Evolutionary conservation across 2,113 vertebrate species (phyloP), one percentile per base, ranked within the genome.

Genomic region (Spea multiplicata): DNA sequence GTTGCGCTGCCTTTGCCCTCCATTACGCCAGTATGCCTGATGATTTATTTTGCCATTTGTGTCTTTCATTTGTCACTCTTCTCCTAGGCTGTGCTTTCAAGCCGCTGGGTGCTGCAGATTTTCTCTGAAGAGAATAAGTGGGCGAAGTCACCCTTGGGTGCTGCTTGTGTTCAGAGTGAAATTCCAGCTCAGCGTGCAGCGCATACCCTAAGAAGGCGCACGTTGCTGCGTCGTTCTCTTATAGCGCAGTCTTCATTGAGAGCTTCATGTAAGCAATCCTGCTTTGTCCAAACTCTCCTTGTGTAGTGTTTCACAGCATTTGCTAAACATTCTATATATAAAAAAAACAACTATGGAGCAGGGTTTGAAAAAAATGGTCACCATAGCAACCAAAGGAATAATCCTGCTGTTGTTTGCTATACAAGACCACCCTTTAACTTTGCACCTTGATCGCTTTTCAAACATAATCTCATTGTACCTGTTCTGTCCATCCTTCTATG

Each of bases 231-330:
- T n/a, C 44, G 16, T 3, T 67, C 52, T 55, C n/a, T 45, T 7
- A n/a, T 57, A 30, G 5, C 48, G 8, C n/a, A n/a, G 12, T 44
- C 48, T 5, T 7, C 8, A 30, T 3, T 10, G 30, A 75, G 44
- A 17, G n/a, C 30, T 44, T 52, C 74, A 76, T 64, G 74, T 76
- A 30, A 68, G 74, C 16, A n/a, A 64, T 16, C 10, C 12, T 4
- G 30, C 30, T 30, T 30, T 30, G 30, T 30, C 30, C 30, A 30
- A 30, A 30, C 30, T 30, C 30, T 30, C 30, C 30, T 30, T 30
- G 30, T 30, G 30, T 30, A 30, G 30, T 30, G 30, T 30, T 30
- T 30, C 30, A 30, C 30, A 30, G 30, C 30, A 30, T 30, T 30
- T 30, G 30, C 30, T 30, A 30, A 30, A 30, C 30, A 30, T 30